These are phyloP conservation scores for Formica exsecta DNA, from an alignment of 1,140 invertebrate species.

Conservation along the genomic window DNA sequence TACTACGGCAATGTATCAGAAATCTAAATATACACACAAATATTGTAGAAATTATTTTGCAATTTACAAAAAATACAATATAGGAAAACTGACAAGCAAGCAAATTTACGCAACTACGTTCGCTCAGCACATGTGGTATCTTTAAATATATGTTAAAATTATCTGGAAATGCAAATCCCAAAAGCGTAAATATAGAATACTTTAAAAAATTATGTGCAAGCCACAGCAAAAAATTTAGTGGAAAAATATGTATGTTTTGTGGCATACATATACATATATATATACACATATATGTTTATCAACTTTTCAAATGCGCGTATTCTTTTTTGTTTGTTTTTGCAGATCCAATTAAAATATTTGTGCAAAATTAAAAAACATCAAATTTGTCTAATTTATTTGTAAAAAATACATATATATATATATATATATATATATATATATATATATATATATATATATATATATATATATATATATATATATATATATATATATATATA, in stretches of 20 bases:
- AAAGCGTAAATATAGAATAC: slow-evolving; percentile 28
- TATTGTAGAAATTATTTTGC: slow-evolving; percentile 10
- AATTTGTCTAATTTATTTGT: neutral
- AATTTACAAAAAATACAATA: neutral
- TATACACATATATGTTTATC: neutral
- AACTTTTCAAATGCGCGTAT: neutral
- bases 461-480: too few relatives aligned
- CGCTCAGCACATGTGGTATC: slow-evolving; percentile 11
- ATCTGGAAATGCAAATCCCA: slow-evolving; percentile 23
- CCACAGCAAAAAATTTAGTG: slow-evolving; percentile 5
- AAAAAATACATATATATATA: neutral
- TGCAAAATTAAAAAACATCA: neutral
- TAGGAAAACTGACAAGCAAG: neutral
- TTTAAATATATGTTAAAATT: slow-evolving; percentile 37
- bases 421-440: too few relatives aligned
- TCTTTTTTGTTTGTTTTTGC: neutral
- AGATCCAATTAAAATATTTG: neutral
- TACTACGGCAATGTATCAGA: neutral
- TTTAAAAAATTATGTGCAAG: slow-evolving; percentile 24
- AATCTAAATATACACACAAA: too few relatives aligned
- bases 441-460: too few relatives aligned
- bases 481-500: too few relatives aligned
- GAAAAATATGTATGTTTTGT: slow-evolving; percentile 12
- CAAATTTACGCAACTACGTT: slow-evolving; percentile 27
- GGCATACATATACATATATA: neutral